Percentiles rank a stretch among this genome's conserved stretches.
These are phyloP conservation scores for Planiliza haematocheilus DNA, from an alignment of 2,113 vertebrate genomes.

Conservation along the genomic window DNA sequence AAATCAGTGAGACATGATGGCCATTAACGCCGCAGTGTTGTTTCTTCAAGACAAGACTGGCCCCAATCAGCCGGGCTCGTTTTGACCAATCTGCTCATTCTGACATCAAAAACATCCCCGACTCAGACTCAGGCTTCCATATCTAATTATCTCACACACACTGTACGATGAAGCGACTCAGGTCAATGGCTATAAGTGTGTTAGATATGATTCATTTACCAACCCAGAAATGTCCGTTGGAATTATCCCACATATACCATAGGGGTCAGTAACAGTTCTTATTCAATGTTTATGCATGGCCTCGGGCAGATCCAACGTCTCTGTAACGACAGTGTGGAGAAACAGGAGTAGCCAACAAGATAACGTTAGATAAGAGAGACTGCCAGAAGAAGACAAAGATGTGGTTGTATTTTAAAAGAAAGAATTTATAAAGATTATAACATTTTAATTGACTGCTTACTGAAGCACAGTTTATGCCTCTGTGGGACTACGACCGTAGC, in stretches of 20 bases:
- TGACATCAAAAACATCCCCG: conserved; percentile 34
- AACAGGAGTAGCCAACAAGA: not conserved
- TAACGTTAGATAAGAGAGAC: not conserved
- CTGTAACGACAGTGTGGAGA: not conserved
- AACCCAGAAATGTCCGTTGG: conserved; percentile 64
- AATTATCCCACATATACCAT: conserved; percentile 36
- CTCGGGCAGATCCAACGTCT: conserved; percentile 6
- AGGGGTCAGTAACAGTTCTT: conserved; percentile 23
- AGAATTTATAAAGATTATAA: no score
- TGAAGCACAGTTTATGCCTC: no score
- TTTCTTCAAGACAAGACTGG: conserved; percentile 35
- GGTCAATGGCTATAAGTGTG: conserved; percentile 54
- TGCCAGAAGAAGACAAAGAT: no score
- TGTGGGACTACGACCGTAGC: no score
- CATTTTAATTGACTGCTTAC: no score
- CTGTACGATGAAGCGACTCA: conserved; percentile 44
- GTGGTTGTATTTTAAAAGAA: no score
- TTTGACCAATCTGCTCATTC: conserved; percentile 37
- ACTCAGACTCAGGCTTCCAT: conserved; percentile 23
- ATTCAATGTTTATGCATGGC: conserved; percentile 35
- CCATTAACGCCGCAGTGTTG: conserved; percentile 19
- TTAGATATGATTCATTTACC: conserved; percentile 57
- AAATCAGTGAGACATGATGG: conserved; percentile 20
- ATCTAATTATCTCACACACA: conserved; percentile 39
- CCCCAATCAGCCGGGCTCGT: conserved; percentile 43